These are phyloP conservation scores for Hyperopisus bebe DNA, from an alignment of 2,113 vertebrate species.

Conservation along the genomic window DNA sequence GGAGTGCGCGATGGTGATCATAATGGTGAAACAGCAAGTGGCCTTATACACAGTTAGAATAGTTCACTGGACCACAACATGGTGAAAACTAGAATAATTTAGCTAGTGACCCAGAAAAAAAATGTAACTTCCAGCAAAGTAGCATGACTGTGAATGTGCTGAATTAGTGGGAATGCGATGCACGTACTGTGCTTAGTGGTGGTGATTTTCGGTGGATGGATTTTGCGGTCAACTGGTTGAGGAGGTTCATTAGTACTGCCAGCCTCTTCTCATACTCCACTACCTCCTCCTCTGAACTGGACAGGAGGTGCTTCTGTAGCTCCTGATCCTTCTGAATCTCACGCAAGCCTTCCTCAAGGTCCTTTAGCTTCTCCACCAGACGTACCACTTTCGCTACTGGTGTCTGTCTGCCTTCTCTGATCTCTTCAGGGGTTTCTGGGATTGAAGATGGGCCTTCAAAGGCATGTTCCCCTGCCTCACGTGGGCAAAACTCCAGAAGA, in stretches of 20 bases:
- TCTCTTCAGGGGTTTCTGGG: not conserved
- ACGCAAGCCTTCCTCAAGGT: slow-evolving; percentile 68
- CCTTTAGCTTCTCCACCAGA: slow-evolving; percentile 66
- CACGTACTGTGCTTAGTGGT: slow-evolving; percentile 31
- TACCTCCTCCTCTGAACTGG: slow-evolving; percentile 68
- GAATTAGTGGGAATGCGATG: not conserved
- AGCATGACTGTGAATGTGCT: not conserved
- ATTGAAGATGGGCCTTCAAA: slow-evolving; percentile 31
- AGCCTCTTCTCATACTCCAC: slow-evolving; percentile 71
- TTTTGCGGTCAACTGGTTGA: slow-evolving; percentile 53
- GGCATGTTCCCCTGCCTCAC: not conserved
- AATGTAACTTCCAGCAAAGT: not conserved
- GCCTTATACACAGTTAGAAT: not conserved
- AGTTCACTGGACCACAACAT: not conserved
- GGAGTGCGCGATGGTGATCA: slow-evolving; percentile 4
- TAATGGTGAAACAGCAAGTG: not conserved
- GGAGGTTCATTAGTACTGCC: slow-evolving; percentile 62
- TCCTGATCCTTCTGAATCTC: slow-evolving; percentile 65
- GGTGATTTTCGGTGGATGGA: slow-evolving; percentile 7
- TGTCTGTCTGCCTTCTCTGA: slow-evolving; percentile 31
- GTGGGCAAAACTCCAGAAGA: not conserved
- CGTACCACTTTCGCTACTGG: slow-evolving; percentile 49
- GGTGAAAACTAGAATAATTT: not conserved
- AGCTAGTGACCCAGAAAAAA: not conserved
- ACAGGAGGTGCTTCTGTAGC: slow-evolving; percentile 70